Base-by-base conservation (phyloP, 2,113 vertebrate genomes). In the Spilogale gracilis region DNA sequence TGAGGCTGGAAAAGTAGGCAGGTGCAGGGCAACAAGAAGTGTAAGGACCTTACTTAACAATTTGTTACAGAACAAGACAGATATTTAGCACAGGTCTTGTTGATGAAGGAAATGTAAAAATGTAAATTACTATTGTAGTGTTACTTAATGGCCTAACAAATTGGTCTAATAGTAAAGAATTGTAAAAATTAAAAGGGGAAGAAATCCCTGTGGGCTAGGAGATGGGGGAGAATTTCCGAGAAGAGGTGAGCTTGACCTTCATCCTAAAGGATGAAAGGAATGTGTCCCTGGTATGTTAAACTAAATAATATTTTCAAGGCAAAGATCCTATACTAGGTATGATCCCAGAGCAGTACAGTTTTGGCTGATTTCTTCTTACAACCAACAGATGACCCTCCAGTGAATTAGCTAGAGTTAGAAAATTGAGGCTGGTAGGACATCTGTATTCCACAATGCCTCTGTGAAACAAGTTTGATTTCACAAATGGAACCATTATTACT, bases 391-490 rank as follows among this genome's bases (percentile, higher is more conserved):
- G 23, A 87, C 13, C n/a, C 45, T 69, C 60, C 54, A 69, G 32
- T 86, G 63, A 80, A 92, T 92, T 87, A 95, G 74, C 63, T 71
- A 30, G 60, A 18, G 25, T 78, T 73, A 81, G 73, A 71, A 38
- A 86, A 73, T 56, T 45, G 74, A 65, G 45, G 27, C 73, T 76
- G 23, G 23, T 73, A 94, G 25, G 71, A 32, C 23, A 60, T 87
- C 23, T 74, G 9, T 65, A 80, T 96, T 91, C 17, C 50, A 74
- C 17, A 32, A 20, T 43, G n/a, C 38, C 20, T 81, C 12, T 38
- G 18, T 94, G 87, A 91, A 91, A 94, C 9, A 69, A 60, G 74
- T 87, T 91, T 94, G 92, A 90, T 94, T 96, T 94, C 21, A 86
- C 71, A 73, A 84, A 43, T 48, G 58, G 48, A 96, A 43, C 63